phyloP scores from a whole-genome alignment of 2,888 invertebrate species.

The Monopis laevigella region DNA sequence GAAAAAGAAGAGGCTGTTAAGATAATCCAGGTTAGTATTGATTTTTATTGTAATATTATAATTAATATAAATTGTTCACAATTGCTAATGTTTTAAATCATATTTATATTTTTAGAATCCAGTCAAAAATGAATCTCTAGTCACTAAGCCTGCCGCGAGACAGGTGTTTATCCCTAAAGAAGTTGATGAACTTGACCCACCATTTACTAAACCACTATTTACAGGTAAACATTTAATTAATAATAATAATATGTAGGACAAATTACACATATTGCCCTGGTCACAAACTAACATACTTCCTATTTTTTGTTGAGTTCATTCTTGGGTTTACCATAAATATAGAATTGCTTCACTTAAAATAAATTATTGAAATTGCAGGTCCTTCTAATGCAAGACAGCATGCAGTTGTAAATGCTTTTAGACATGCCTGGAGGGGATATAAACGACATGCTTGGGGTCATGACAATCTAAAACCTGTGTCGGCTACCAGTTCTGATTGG shows the following conservation, averaged over 20 bases:
- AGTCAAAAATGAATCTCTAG: constrained; percentile 7
- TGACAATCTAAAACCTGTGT: constrained; percentile 93
- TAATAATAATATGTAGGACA: too few relatives aligned
- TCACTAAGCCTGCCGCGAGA: background rate
- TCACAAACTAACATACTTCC: too few relatives aligned
- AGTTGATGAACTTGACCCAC: background rate
- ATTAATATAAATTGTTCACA: too few relatives aligned
- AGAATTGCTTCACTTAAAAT: background rate
- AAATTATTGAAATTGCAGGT: constrained; percentile 53
- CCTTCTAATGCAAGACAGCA: constrained; percentile 83
- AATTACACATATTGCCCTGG: too few relatives aligned
- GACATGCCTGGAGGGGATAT: constrained; percentile 95
- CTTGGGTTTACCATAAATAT: background rate
- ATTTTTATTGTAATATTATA: background rate
- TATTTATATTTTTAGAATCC: too few relatives aligned
- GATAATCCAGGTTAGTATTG: constrained; percentile 30
- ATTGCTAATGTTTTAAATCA: too few relatives aligned
- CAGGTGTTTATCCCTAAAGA: background rate
- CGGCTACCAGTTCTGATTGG: constrained; percentile 89
- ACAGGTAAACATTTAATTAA: too few relatives aligned
- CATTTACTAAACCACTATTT: background rate
- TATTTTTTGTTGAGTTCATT: too few relatives aligned
- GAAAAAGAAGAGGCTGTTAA: constrained; percentile 26
- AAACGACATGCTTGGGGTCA: constrained; percentile 96
- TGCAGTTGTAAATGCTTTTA: constrained; percentile 89